These are phyloP conservation scores for Pinna nobilis DNA, from an alignment of 1,140 invertebrate species.

Conservation along the genomic window DNA sequence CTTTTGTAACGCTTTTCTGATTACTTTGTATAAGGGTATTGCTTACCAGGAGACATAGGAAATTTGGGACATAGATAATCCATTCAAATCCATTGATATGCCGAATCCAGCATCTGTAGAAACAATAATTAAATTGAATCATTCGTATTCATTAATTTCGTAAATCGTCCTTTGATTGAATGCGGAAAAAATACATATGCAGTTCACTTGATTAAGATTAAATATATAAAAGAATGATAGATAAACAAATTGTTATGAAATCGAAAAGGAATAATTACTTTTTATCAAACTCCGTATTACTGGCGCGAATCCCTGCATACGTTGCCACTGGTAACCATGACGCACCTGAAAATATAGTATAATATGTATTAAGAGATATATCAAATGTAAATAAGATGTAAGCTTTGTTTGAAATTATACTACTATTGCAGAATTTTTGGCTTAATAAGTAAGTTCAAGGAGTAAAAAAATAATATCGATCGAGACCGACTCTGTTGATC, in stretches of 20 bases:
- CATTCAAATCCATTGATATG: slow-evolving; percentile 74
- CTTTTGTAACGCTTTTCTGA: too few relatives aligned
- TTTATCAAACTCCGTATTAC: slow-evolving; percentile 24
- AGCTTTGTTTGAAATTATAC: too few relatives aligned
- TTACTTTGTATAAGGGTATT: not conserved
- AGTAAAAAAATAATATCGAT: too few relatives aligned
- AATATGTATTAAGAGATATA: not conserved
- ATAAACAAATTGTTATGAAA: slow-evolving; percentile 75
- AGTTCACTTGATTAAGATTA: not conserved
- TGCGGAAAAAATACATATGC: too few relatives aligned
- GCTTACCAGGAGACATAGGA: slow-evolving; percentile 76
- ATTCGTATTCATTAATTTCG: not conserved
- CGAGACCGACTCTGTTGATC: too few relatives aligned
- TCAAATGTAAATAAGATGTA: too few relatives aligned
- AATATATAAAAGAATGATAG: slow-evolving; percentile 69
- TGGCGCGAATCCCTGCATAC: slow-evolving; percentile 37
- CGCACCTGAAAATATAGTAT: slow-evolving; percentile 28
- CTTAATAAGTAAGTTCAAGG: too few relatives aligned
- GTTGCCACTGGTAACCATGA: slow-evolving; percentile 37
- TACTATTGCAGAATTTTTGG: too few relatives aligned
- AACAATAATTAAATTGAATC: not conserved
- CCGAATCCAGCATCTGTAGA: slow-evolving; percentile 73
- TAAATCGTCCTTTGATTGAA: too few relatives aligned
- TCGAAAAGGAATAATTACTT: slow-evolving; percentile 52
- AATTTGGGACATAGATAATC: slow-evolving; percentile 75